Conservation (phyloP, 2,888 invertebrate species). For the Xylota segnis region DNA sequence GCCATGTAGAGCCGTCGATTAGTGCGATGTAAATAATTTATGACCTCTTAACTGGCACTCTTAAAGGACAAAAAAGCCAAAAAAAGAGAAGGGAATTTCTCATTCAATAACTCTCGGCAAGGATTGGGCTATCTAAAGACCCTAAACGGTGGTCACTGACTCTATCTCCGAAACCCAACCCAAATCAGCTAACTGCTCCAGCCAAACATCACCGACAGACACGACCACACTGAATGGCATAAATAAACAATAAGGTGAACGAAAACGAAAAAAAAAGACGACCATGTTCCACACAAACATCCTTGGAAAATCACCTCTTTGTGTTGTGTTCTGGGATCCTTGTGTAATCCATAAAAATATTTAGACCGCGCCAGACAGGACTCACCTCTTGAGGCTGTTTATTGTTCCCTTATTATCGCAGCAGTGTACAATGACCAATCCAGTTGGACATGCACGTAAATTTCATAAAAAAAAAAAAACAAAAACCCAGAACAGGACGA, state of each 20-base stretch:
- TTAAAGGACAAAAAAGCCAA: neutral
- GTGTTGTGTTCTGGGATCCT: neutral
- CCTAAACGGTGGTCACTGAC: neutral
- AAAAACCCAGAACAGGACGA: neutral
- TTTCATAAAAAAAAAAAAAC: conserved; percentile 28
- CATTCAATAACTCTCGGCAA: conserved; percentile 20
- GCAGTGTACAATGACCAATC: conserved; percentile 67
- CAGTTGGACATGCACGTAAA: conserved; percentile 59
- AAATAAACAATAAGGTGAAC: conserved; percentile 33
- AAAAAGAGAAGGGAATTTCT: neutral
- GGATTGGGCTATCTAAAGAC: neutral
- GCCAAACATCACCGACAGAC: conserved; percentile 18
- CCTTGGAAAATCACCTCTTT: conserved; percentile 24
- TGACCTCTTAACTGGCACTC: neutral
- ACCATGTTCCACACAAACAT: conserved; percentile 41
- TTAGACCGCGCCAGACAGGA: conserved; percentile 53
- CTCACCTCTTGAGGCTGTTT: conserved; percentile 50
- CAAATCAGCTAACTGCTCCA: neutral
- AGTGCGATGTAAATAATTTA: neutral
- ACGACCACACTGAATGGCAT: conserved; percentile 18
- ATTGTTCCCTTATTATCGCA: conserved; percentile 63
- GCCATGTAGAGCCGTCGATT: neutral
- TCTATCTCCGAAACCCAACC: neutral
- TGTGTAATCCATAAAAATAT: conserved; percentile 54
- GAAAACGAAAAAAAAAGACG: conserved; percentile 1